A percentile compares a stretch with the other conserved stretches of the same genome.
Evolutionary conservation across 2,888 invertebrate genomes (phyloP).

Genomic region (Stegana nigrithorax): DNA sequence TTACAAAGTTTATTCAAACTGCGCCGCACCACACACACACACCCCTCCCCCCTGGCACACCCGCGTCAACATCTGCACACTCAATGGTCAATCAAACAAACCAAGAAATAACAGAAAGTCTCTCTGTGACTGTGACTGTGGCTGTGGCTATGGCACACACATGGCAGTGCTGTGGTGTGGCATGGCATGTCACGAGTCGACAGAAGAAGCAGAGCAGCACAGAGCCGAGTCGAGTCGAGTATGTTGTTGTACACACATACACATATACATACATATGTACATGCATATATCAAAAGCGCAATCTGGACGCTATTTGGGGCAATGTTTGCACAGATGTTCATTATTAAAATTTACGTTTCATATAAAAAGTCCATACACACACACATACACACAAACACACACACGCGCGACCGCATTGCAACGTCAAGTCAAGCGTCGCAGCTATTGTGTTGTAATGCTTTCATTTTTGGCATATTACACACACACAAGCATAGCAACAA

Average conservation of each 20-base stretch:
- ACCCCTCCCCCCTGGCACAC: too few species aligned
- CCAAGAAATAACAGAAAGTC: too few species aligned
- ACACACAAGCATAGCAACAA: too few species aligned
- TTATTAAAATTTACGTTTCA: conserved; percentile 46
- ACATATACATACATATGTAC: conserved; percentile 15
- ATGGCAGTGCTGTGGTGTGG: background rate
- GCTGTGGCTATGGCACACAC: background rate
- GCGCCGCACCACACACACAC: background rate
- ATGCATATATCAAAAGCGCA: conserved; percentile 35
- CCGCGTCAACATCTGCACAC: background rate
- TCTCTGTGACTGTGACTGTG: too few species aligned
- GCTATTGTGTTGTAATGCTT: background rate
- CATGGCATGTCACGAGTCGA: background rate
- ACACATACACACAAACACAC: too few species aligned
- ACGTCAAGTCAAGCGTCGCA: background rate
- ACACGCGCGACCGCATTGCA: background rate
- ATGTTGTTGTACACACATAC: background rate
- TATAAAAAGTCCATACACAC: too few species aligned
- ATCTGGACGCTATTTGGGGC: conserved; percentile 39
- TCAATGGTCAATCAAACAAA: conserved; percentile 11
- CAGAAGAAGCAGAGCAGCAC: background rate
- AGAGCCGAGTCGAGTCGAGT: too few species aligned
- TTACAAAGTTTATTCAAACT: too few species aligned
- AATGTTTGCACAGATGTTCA: conserved; percentile 64
- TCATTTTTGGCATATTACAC: too few species aligned